phyloP scores from a whole-genome alignment of 2,113 vertebrate genomes.

The Lepidiolamprologus cunningtoni region DNA sequence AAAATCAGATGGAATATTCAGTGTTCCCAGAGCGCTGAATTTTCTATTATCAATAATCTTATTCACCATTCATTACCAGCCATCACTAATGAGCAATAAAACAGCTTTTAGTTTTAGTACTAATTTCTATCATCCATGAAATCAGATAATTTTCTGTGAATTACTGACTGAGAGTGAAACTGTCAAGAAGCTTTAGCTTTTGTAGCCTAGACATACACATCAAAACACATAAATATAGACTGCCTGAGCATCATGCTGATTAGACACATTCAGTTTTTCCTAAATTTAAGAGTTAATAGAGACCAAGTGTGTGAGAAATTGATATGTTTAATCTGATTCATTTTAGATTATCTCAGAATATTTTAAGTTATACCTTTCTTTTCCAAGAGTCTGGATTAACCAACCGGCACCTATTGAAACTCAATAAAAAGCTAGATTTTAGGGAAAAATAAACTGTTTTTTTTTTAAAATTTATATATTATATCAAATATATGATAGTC shows the following conservation, averaged over 20 bases:
- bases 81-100: background rate
- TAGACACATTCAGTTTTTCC: background rate
- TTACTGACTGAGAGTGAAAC: background rate
- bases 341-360: background rate
- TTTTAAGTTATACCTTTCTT: background rate
- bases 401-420: rapidly evolving
- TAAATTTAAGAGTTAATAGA: background rate
- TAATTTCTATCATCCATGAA: background rate
- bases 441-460: background rate
- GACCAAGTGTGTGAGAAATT: background rate
- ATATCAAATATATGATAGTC: background rate
- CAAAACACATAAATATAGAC: background rate
- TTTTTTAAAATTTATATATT: background rate
- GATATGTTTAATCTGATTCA: background rate
- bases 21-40: rapidly evolving
- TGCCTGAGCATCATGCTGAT: background rate
- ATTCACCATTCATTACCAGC: background rate
- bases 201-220: background rate
- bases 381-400: background rate
- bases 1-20: background rate
- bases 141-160: background rate
- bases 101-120: background rate
- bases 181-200: background rate
- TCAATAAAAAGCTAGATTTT: background rate
- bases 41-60: background rate